These are phyloP conservation scores for Phrixothrix hirtus DNA, from an alignment of 2,888 invertebrate genomes.

Conservation along the genomic window DNA sequence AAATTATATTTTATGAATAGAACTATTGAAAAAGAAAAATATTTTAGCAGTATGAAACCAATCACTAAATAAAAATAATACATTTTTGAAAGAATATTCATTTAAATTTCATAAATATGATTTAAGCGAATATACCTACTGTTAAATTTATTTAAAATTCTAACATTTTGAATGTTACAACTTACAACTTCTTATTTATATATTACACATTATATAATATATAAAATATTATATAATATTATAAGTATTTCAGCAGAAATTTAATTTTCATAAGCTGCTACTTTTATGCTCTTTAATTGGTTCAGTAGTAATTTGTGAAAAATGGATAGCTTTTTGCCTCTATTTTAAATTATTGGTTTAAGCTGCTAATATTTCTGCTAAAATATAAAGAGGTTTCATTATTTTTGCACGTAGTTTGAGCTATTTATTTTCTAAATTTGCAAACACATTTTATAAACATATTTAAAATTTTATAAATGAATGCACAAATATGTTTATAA, in stretches of 20 bases:
- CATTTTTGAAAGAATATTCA: too few species aligned
- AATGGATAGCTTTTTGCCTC: constrained; percentile 20
- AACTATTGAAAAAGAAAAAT: too few species aligned
- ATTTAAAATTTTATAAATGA: not conserved
- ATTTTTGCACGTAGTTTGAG: constrained; percentile 29
- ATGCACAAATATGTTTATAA: not conserved
- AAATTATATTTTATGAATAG: too few species aligned
- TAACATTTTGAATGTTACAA: too few species aligned
- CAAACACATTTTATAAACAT: constrained; percentile 23
- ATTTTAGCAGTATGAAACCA: too few species aligned
- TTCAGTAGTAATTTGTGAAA: constrained; percentile 15
- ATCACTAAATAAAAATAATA: too few species aligned
- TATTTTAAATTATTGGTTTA: not conserved
- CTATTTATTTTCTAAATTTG: constrained; percentile 19
- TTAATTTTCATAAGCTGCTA: not conserved
- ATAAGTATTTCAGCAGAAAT: constrained; percentile 23
- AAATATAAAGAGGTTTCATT: constrained; percentile 24
- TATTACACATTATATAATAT: constrained; percentile 1
- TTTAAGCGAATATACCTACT: too few species aligned
- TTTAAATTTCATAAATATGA: too few species aligned
- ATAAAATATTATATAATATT: constrained; percentile 4
- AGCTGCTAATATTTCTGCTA: constrained; percentile 30
- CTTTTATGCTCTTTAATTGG: not conserved
- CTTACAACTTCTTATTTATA: too few species aligned
- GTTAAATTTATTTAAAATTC: too few species aligned